Conservation (phyloP, 2,797 vertebrate genomes). For the Cottoperca gobio region DNA sequence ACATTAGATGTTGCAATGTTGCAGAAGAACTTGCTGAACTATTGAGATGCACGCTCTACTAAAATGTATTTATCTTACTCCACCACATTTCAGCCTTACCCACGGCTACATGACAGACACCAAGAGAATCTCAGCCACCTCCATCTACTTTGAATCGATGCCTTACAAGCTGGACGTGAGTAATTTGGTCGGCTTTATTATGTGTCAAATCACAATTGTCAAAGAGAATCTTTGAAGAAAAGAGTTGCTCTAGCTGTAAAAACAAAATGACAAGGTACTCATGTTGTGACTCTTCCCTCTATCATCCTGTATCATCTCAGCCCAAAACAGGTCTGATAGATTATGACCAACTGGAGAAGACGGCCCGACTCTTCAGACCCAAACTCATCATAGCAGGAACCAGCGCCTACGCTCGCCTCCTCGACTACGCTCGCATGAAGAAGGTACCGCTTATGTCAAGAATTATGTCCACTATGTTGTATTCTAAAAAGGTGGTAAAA, state of each 20-base stretch:
- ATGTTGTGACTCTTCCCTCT: background rate
- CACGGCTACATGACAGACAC: constrained; percentile 94
- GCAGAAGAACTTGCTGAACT: background rate
- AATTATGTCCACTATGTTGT: background rate
- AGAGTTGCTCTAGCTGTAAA: background rate
- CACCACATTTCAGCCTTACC: constrained; percentile 84
- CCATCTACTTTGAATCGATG: constrained; percentile 97
- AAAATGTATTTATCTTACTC: background rate
- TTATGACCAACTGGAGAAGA: constrained; percentile 87
- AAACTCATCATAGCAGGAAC: constrained; percentile 88
- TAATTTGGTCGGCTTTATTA: constrained; percentile 18
- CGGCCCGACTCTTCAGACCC: constrained; percentile 88
- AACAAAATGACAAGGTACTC: background rate
- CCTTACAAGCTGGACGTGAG: constrained; percentile 95
- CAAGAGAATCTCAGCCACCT: constrained; percentile 92
- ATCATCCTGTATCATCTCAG: constrained; percentile 17
- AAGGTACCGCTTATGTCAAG: constrained; percentile 74
- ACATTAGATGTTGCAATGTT: background rate
- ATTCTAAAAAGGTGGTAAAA: background rate
- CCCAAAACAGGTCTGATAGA: constrained; percentile 84
- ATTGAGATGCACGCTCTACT: background rate
- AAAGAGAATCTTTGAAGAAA: background rate
- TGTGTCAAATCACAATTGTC: background rate
- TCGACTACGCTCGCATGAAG: constrained; percentile 88
- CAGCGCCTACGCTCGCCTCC: constrained; percentile 89